Evolutionary conservation across 2,888 invertebrate species (phyloP).

Genomic region (Eupeodes latifasciatus): DNA sequence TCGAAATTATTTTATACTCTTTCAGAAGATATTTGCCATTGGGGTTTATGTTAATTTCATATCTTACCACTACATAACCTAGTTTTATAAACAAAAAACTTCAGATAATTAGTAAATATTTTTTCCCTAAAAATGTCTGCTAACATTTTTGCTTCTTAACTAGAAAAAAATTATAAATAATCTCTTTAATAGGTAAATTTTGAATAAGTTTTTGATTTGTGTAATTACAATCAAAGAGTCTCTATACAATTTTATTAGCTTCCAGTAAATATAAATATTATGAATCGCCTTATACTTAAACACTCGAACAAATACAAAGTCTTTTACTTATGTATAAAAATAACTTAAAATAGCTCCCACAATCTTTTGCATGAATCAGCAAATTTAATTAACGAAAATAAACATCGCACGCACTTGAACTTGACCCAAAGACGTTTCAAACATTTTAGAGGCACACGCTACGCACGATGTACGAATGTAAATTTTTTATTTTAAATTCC

Average conservation of each 20-base stretch:
- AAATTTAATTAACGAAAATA: conserved; percentile 6
- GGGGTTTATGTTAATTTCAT: no score
- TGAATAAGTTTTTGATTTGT: background rate
- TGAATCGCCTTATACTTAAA: background rate
- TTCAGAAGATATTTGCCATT: no score
- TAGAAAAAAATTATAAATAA: no score
- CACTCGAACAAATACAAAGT: background rate
- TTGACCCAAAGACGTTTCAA: conserved; percentile 42
- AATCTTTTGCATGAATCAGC: conserved; percentile 12
- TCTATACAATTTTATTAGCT: background rate
- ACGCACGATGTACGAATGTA: conserved; percentile 7
- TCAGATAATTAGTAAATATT: no score
- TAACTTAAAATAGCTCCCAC: background rate
- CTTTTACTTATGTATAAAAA: no score
- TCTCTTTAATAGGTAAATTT: background rate
- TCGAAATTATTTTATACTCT: no score
- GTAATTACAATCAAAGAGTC: background rate
- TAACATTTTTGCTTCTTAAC: no score
- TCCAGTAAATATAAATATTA: background rate
- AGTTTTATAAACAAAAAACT: no score
- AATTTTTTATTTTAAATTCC: conserved; percentile 18
- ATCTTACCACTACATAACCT: no score
- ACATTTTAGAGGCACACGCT: conserved; percentile 17
- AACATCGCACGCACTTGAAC: conserved; percentile 58
- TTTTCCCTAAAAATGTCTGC: no score